Evolutionary conservation across 2,113 vertebrate species (phyloP).

Genomic region (Pituophis catenifer): DNA sequence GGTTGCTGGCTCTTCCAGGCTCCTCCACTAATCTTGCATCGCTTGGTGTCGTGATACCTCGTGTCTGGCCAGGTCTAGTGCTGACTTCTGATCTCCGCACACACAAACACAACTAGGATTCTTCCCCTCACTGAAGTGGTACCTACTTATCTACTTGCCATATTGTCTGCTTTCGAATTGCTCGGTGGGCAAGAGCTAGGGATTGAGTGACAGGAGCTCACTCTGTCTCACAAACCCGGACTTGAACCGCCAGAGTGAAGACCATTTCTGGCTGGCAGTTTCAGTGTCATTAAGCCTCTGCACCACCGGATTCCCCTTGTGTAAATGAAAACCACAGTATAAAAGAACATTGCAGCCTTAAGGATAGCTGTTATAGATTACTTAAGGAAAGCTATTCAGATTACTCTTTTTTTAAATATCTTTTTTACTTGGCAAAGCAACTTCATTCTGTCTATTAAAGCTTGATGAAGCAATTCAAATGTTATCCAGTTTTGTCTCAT

Average conservation of each 20-base stretch:
- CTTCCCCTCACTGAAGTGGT: not conserved
- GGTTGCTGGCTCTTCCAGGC: too few relatives aligned
- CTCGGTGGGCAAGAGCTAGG: not conserved
- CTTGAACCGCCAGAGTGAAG: not conserved
- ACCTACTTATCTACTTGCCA: not conserved
- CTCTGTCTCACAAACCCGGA: not conserved
- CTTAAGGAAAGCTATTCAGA: slow-evolving; percentile 7
- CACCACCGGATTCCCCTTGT: not conserved
- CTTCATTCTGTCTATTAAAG: slow-evolving; percentile 37
- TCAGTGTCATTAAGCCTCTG: too few relatives aligned
- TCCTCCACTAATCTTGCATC: too few relatives aligned
- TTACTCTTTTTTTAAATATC: not conserved
- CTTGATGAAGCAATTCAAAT: slow-evolving; percentile 46
- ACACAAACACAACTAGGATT: too few relatives aligned
- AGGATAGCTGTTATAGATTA: slow-evolving; percentile 28
- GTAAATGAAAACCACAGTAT: not conserved
- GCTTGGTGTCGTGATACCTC: too few relatives aligned
- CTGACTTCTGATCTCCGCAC: too few relatives aligned
- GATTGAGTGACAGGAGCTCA: not conserved
- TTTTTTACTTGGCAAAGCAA: slow-evolving; percentile 34
- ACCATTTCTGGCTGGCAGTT: not conserved
- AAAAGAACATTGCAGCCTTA: not conserved
- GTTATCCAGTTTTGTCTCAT: slow-evolving; percentile 37
- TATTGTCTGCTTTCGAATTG: not conserved
- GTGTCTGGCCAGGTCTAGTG: too few relatives aligned